Evolutionary conservation across 2,888 invertebrate species (phyloP).

Genomic region (Machimus atricapillus): DNA sequence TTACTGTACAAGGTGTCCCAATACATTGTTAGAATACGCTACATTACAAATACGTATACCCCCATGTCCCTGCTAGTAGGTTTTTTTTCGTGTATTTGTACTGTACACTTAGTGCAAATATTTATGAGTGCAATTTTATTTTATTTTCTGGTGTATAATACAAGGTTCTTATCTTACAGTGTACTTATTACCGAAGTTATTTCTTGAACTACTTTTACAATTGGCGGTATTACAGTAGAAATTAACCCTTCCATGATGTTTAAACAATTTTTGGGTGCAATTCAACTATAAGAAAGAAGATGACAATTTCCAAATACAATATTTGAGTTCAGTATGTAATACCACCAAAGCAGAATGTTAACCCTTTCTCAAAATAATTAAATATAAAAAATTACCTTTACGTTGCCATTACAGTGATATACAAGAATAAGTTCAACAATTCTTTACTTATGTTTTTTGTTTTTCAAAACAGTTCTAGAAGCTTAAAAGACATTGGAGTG

Average conservation of each 20-base stretch:
- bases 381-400: neutral
- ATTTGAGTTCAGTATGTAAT: neutral
- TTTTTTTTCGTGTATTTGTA: neutral
- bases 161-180: neutral
- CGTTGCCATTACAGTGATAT: neutral
- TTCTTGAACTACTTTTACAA: neutral
- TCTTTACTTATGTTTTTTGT: neutral
- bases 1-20: neutral
- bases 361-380: neutral
- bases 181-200: neutral
- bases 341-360: neutral
- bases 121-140: neutral
- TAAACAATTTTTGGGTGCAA: neutral
- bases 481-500: neutral
- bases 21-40: neutral
- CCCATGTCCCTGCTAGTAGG: neutral
- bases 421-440: neutral
- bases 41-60: neutral
- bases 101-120: conserved; percentile 13
- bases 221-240: neutral
- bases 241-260: neutral
- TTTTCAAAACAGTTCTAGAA: neutral
- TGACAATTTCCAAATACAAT: neutral
- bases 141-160: neutral
- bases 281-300: neutral